Evolutionary conservation across 2,113 vertebrate species (phyloP).

Genomic region (Eublepharis macularius): DNA sequence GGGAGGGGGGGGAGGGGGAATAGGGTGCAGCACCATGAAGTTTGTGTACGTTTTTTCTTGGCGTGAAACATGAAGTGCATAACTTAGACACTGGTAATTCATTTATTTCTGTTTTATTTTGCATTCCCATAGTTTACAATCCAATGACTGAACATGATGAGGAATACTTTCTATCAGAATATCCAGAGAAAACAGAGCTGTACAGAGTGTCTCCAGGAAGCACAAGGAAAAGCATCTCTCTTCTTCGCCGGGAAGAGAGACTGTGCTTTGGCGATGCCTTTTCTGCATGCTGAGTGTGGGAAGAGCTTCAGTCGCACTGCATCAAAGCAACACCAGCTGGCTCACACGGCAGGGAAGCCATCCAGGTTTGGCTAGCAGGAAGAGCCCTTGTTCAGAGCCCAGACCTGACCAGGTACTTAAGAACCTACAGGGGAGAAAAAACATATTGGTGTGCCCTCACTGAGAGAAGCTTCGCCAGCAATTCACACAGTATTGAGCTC

Average conservation of each 20-base stretch:
- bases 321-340: slow-evolving; percentile 27
- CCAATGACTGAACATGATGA: not conserved
- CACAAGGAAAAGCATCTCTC: not conserved
- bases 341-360: slow-evolving; percentile 59
- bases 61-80: no score
- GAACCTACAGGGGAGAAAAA: no score
- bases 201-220: not conserved
- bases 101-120: no score
- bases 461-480: not conserved
- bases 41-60: no score
- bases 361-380: no score
- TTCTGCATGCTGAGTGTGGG: not conserved
- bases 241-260: not conserved
- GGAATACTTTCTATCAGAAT: not conserved
- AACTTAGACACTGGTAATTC: no score
- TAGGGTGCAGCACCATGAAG: no score
- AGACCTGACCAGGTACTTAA: no score
- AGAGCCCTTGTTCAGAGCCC: no score
- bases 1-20: no score
- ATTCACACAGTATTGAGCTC: not conserved
- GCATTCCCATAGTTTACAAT: not conserved
- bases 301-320: not conserved
- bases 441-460: not conserved
- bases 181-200: not conserved
- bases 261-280: not conserved